A percentile compares a stretch with the other conserved stretches of the same genome.
phyloP scores from a whole-genome alignment of 2,797 vertebrate genomes.

The Otolemur crassicaudatus region DNA sequence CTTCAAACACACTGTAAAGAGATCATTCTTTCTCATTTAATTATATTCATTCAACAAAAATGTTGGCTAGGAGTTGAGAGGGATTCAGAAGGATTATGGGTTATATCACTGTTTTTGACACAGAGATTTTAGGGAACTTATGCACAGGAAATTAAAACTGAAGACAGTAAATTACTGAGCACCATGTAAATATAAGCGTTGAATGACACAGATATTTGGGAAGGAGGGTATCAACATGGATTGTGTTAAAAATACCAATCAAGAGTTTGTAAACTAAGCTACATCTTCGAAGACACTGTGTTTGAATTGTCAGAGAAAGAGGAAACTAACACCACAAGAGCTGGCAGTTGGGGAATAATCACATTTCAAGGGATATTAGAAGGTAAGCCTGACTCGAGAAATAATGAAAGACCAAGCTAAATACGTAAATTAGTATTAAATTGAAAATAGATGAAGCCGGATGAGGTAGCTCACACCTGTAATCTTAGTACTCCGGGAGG shows the following conservation, averaged over 20 bases:
- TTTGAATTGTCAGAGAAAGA: not conserved
- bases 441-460: not conserved
- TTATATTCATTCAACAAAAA: not conserved
- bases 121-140: not conserved
- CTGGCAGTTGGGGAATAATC: not conserved
- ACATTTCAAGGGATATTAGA: not conserved
- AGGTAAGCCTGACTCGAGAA: not conserved
- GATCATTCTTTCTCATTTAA: not conserved
- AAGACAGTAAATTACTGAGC: not conserved
- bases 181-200: not conserved
- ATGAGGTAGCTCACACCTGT: no score
- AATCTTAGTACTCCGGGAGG: no score
- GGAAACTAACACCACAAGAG: not conserved
- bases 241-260: not conserved
- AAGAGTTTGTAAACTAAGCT: not conserved
- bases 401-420: not conserved
- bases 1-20: not conserved
- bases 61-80: not conserved
- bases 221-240: not conserved
- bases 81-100: not conserved
- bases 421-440: not conserved
- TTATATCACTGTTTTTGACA: not conserved
- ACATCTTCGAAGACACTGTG: not conserved
- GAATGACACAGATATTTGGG: not conserved
- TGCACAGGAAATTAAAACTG: not conserved